A percentile compares a stretch with the other conserved stretches of the same genome.
phyloP scores from a whole-genome alignment of 2,113 vertebrate species.

The Marcusenius ussheri region DNA sequence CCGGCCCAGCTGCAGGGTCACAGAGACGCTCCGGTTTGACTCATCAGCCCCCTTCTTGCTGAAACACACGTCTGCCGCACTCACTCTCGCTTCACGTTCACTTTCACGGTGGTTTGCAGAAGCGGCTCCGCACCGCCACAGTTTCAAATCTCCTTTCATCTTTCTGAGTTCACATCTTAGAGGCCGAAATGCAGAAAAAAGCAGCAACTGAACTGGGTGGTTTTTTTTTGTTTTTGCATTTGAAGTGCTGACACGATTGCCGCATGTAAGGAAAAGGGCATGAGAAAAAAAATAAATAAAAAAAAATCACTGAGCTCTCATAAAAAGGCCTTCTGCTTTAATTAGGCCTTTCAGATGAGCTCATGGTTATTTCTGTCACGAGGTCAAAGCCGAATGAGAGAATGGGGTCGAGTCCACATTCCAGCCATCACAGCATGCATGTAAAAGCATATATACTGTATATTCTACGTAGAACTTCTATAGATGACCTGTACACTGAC shows the following conservation, averaged over 20 bases:
- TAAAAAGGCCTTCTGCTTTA: not conserved
- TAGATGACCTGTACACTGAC: not conserved
- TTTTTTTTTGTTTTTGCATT: not conserved
- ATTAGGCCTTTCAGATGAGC: not conserved
- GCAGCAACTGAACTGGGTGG: not conserved
- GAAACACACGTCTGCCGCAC: not conserved
- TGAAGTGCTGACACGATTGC: not conserved
- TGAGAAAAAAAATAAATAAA: not conserved
- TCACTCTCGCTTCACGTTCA: not conserved
- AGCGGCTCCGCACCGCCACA: not conserved
- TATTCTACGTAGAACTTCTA: not conserved
- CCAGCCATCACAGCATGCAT: not conserved
- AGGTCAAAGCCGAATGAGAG: not conserved
- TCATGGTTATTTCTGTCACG: not conserved
- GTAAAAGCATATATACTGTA: not conserved
- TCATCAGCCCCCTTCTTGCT: not conserved
- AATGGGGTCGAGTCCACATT: not conserved
- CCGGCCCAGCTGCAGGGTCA: not conserved
- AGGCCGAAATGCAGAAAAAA: not conserved
- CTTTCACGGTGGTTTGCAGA: not conserved
- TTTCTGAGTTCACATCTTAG: not conserved
- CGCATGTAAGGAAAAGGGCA: not conserved
- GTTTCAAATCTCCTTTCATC: not conserved
- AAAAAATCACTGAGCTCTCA: not conserved
- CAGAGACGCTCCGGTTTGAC: not conserved